Evolutionary conservation across 2,888 invertebrate genomes (phyloP).

Genomic region (Lasioglossum marginatum): DNA sequence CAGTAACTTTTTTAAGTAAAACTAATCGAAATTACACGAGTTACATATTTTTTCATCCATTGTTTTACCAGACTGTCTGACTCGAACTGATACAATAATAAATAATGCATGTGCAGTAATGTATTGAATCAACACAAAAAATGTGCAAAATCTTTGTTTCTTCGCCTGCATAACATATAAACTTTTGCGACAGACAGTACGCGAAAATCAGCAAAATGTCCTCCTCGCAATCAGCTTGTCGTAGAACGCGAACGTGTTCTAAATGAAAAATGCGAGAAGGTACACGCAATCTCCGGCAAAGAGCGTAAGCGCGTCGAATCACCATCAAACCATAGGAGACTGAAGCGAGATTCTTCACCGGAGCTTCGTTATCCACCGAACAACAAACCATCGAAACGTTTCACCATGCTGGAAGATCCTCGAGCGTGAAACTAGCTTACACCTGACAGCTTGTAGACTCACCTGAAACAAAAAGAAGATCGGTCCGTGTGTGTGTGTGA

Average conservation of each 20-base stretch:
- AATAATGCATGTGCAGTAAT: not conserved
- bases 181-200: not conserved
- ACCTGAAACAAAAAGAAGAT: constrained; percentile 30
- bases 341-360: not conserved
- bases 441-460: not conserved
- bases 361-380: not conserved
- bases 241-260: not conserved
- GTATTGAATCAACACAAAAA: not conserved
- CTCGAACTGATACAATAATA: not conserved
- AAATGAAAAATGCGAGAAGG: not conserved
- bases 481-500: not conserved
- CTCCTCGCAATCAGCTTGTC: not conserved
- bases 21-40: not conserved
- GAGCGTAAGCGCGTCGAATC: constrained; percentile 1
- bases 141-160: not conserved
- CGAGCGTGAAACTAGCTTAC: constrained; percentile 1
- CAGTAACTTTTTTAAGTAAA: not conserved
- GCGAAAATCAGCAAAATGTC: not conserved
- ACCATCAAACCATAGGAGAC: not conserved
- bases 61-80: not conserved
- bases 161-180: not conserved
- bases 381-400: not conserved
- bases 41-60: no score
- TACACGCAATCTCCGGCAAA: not conserved
- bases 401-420: not conserved